Base-by-base conservation (phyloP, 2,113 vertebrate genomes). In the Apodemus speciosus region DNA sequence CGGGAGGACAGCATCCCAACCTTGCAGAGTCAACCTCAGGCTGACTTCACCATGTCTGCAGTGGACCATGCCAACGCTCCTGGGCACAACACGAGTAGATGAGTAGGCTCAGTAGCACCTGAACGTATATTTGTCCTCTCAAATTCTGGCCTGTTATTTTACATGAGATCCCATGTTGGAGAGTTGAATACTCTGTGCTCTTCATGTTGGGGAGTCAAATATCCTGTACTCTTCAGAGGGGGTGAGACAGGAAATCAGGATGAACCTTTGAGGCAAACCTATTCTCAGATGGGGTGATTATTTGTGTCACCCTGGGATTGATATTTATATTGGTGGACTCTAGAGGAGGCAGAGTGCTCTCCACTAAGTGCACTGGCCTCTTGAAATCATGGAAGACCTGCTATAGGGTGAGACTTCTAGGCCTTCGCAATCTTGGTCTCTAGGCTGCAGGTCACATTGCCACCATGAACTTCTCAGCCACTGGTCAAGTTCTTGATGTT, bases 291-390 rank as follows among this genome's bases (percentile, higher is more conserved):
- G 40, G 32, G 75, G 20, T 20, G 38, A 30, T 40, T 40, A 68
- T 4, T 49, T 21, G 2, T 9, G 16, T 53, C 25, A 0, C 2
- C 53, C 35, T 60, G 73, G 62, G 40, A 38, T 10, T 21, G 21
- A 13, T 51, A 1, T 32, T 90, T 30, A 56, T 56, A n/a, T 21
- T 0, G 2, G 53, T 3, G 38, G 38, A 0, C 14, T 53, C 5
- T 0, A 16, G 46, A 25, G 30, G 8, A 64, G 43, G 51, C 3
- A 30, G 43, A 6, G 4, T 9, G 35, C 2, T 9, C 32, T 27
- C n/a, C 3, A 0, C 0, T 2, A 0, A 32, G 25, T 0, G 13
- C 27, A 43, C 46, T 30, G 43, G 58, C 23, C 21, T 64, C 35
- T 4, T 27, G 46, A 2, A 18, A 66, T 58, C 69, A n/a, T 64